Evolutionary conservation across 2,888 invertebrate species (phyloP).

Genomic region (Abscondita cerata): DNA sequence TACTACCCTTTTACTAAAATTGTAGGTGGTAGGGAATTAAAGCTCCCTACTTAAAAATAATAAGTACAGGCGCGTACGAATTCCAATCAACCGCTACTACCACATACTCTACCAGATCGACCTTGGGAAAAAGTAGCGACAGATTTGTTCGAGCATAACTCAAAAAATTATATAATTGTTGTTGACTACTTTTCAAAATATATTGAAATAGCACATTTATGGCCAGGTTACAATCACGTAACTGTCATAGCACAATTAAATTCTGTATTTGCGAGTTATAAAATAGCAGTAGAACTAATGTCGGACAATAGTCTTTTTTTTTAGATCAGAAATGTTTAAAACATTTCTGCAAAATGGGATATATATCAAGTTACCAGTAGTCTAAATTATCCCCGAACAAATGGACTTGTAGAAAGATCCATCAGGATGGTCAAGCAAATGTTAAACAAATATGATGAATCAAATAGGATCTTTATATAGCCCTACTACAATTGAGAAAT

Average conservation of each 20-base stretch:
- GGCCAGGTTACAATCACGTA: not conserved
- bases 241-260: not conserved
- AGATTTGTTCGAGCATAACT: not conserved
- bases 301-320: conserved; percentile 21
- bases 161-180: conserved; percentile 4
- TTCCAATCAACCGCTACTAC: not conserved
- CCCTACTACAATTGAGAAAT: not conserved
- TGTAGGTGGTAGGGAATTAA: too few species aligned
- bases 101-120: not conserved
- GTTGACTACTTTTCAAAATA: conserved; percentile 12
- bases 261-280: not conserved
- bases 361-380: conserved; percentile 22
- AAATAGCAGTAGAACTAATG: not conserved
- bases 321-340: not conserved
- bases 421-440: conserved; percentile 21
- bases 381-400: conserved; percentile 17
- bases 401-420: conserved; percentile 21
- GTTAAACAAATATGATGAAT: not conserved
- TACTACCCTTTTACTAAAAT: too few species aligned
- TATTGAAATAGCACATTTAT: conserved; percentile 8
- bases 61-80: too few species aligned
- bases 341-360: conserved; percentile 9
- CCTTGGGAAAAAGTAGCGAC: not conserved
- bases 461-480: not conserved
- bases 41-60: too few species aligned